Evolutionary conservation across 1,140 invertebrate genomes (phyloP), one percentile per base, ranked within the genome.

Genomic region (Pinna nobilis): DNA sequence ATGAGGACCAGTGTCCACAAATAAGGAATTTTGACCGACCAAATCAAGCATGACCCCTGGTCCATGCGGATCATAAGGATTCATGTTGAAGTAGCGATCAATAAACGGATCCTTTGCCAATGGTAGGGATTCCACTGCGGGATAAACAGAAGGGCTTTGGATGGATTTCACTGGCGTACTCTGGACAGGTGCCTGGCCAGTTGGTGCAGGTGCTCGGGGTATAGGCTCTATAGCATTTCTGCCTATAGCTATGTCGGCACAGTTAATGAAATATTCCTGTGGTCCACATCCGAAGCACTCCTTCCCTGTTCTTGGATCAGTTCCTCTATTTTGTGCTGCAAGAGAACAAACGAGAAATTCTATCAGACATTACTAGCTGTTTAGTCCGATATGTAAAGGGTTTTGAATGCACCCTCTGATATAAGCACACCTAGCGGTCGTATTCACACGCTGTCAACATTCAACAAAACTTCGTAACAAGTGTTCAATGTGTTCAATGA

Each of bases 201-300:
- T 15, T 18, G 51, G 33, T n/a, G n/a, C n/a, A 5, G 53, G 59
- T 70, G 69, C 18, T 41, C 41, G 23, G 6, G 41, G 66, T 4
- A 50, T 65, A 28, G 23, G 70, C 57, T 51, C 60, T 30, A 60
- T 73, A 28, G 66, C n/a, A 51, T 50, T 66, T 33, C 39, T 55
- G 13, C 23, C 69, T 47, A 95, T 93, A 11, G 89, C 78, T 51
- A 94, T 90, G 84, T 94, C 94, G 2, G 93, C 91, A 81, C 94
- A 94, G 66, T 91, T 91, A 63, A 92, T 87, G 80, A 94, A 94
- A 4, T 89, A 91, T 86, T 94, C 94, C 2, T 85, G 82, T 3
- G 86, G 83, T 18, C 90, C 90, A 74, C 89, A 90, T 0, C 90
- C 90, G 41, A 81, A 59, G 60, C 84, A 82, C 41, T 80, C 82